Percentiles rank a stretch among this genome's conserved stretches.
phyloP scores from a whole-genome alignment of 2,888 invertebrate species.

The Agonopterix heracliana region DNA sequence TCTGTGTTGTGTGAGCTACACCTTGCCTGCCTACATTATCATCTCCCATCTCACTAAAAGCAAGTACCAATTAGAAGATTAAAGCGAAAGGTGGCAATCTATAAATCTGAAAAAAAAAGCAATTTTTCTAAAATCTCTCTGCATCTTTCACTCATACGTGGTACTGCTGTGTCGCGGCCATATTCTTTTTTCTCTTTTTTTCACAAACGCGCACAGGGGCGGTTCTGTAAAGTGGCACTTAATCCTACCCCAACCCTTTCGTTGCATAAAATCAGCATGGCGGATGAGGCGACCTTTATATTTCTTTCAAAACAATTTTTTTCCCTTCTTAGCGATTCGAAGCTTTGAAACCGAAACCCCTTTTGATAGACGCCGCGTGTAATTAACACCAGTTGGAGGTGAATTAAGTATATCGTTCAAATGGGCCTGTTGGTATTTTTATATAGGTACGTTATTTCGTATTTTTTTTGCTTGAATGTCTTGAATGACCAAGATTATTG shows the following conservation, averaged over 20 bases:
- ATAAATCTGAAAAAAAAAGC: slow-evolving; percentile 10
- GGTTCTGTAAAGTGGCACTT: slow-evolving; percentile 67
- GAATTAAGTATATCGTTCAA: slow-evolving; percentile 18
- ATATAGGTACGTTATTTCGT: no score
- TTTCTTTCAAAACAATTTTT: slow-evolving; percentile 53
- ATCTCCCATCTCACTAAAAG: no score
- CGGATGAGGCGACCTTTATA: slow-evolving; percentile 51
- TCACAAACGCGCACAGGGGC: slow-evolving; percentile 53
- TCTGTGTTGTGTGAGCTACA: no score
- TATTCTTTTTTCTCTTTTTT: slow-evolving; percentile 49
- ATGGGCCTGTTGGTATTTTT: not conserved
- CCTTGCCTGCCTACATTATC: no score
- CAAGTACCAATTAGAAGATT: slow-evolving; percentile 51
- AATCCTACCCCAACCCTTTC: slow-evolving; percentile 60
- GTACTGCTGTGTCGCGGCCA: slow-evolving; percentile 36
- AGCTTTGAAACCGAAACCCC: slow-evolving; percentile 65
- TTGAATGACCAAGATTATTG: no score
- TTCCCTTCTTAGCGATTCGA: slow-evolving; percentile 33
- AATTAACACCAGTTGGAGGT: slow-evolving; percentile 54
- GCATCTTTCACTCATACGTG: slow-evolving; percentile 19
- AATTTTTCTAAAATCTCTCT: slow-evolving; percentile 21
- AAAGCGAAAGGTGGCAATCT: slow-evolving; percentile 43
- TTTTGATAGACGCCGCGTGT: slow-evolving; percentile 53
- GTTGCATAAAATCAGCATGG: slow-evolving; percentile 63
- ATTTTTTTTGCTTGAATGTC: no score